phyloP scores from a whole-genome alignment of 2,113 vertebrate species.

The Nanger granti region DNA sequence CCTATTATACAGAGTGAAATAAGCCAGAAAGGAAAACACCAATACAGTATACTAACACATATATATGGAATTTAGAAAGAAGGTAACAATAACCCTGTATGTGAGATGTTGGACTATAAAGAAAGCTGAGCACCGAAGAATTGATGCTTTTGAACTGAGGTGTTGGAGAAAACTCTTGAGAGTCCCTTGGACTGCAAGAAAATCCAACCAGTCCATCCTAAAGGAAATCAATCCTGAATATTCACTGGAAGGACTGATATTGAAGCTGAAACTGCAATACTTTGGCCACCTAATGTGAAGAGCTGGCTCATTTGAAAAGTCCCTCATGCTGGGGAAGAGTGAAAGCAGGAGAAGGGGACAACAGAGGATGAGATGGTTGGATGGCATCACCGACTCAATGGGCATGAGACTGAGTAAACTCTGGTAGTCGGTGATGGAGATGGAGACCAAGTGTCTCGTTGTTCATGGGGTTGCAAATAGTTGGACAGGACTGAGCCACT shows the following conservation, averaged over 20 bases:
- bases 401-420: neutral
- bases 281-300: neutral
- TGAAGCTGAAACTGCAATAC: neutral
- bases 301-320: neutral
- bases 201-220: neutral
- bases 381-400: neutral
- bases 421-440: neutral
- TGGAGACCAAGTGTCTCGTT: accelerated
- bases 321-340: neutral
- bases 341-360: neutral
- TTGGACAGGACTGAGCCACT: accelerated
- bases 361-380: neutral
- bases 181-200: neutral
- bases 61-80: too few relatives aligned
- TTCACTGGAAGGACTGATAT: neutral
- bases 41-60: too few relatives aligned
- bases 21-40: too few relatives aligned
- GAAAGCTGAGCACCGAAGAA: neutral
- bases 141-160: neutral
- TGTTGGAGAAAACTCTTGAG: neutral
- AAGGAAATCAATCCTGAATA: neutral
- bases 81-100: too few relatives aligned
- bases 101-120: neutral
- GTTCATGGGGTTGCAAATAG: accelerated
- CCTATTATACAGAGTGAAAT: too few relatives aligned